Conservation (phyloP, 2,113 vertebrate species). For the Chloropsis cyanopogon region DNA sequence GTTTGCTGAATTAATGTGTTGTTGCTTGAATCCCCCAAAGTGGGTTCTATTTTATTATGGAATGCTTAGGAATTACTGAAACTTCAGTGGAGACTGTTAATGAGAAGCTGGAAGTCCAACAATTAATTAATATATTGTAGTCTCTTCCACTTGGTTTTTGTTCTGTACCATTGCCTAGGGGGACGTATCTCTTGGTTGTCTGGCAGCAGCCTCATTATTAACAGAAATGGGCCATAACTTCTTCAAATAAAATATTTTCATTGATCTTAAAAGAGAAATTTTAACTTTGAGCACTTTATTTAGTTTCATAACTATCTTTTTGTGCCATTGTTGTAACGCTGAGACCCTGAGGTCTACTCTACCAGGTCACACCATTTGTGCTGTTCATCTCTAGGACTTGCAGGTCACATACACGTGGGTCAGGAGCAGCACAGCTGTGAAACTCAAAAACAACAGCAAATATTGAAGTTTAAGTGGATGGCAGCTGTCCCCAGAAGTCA, state of each 20-base stretch:
- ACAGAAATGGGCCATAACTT: constrained; percentile 1
- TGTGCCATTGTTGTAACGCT: not conserved
- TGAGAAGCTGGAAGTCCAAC: constrained; percentile 1
- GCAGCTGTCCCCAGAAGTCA: not conserved
- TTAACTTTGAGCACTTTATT: constrained; percentile 22
- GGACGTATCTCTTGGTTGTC: not conserved
- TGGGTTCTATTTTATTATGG: not conserved
- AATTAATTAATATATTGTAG: constrained; percentile 2
- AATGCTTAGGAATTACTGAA: not conserved
- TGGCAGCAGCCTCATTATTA: constrained; percentile 32
- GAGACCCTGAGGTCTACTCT: not conserved
- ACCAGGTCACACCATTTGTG: not conserved
- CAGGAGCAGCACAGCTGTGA: not conserved
- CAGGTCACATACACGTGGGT: not conserved
- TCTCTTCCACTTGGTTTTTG: not conserved
- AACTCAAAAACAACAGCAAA: not conserved
- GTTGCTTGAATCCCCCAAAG: not conserved
- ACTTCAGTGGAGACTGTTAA: not conserved
- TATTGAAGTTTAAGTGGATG: not conserved
- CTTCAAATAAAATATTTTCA: constrained; percentile 6
- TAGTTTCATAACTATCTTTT: not conserved
- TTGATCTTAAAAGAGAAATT: constrained; percentile 40
- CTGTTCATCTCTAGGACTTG: not conserved
- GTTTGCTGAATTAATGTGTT: not conserved
- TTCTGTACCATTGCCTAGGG: constrained; percentile 10